These are phyloP conservation scores for Drosophila setosimentum DNA, from an alignment of 2,888 invertebrate species.

Conservation along the genomic window DNA sequence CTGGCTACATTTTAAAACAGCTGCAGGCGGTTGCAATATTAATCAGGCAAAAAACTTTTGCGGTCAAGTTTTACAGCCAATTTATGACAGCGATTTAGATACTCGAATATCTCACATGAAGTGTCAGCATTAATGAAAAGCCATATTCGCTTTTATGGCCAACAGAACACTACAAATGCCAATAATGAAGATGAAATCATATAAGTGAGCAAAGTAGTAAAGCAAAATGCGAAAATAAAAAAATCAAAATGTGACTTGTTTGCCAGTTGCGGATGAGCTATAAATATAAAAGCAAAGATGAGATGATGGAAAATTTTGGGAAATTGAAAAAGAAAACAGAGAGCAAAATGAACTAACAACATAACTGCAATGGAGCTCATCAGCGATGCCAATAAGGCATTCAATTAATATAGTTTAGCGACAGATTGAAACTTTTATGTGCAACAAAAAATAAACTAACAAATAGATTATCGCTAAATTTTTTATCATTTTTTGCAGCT, in stretches of 20 bases:
- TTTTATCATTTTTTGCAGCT: no score
- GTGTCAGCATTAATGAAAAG: constrained; percentile 40
- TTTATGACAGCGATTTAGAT: constrained; percentile 53
- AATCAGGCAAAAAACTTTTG: constrained; percentile 61
- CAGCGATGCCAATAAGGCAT: constrained; percentile 18
- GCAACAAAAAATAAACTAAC: neutral
- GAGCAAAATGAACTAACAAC: neutral
- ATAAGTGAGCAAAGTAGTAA: neutral
- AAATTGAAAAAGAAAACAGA: constrained; percentile 20
- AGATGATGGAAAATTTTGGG: constrained; percentile 28
- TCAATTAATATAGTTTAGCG: constrained; percentile 19
- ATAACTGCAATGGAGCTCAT: neutral
- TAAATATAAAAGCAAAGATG: constrained; percentile 15
- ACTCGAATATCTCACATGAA: neutral
- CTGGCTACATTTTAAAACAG: constrained; percentile 43
- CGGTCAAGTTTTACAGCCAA: constrained; percentile 65
- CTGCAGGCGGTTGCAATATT: constrained; percentile 46
- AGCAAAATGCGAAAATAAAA: neutral
- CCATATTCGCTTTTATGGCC: constrained; percentile 21
- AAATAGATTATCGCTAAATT: neutral
- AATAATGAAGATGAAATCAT: constrained; percentile 1
- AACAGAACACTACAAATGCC: constrained; percentile 1
- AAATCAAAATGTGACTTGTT: constrained; percentile 5
- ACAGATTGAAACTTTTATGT: constrained; percentile 2
- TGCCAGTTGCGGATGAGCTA: constrained; percentile 3